Conservation (phyloP, 2,888 invertebrate species). For the Platerodrilus igneus region DNA sequence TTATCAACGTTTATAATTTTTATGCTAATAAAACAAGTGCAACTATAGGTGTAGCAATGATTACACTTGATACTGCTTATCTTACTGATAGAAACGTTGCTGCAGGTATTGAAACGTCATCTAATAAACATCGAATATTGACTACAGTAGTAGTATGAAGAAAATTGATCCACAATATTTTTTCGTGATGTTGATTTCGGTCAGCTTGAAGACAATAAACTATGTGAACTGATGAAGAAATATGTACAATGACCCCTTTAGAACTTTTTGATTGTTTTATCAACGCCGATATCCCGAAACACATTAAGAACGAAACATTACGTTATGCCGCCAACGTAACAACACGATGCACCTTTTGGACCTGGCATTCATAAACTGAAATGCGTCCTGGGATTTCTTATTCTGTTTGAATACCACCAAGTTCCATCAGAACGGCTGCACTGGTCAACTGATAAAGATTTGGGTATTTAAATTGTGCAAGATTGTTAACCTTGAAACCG, state of each 20-base stretch:
- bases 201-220: slow-evolving; percentile 5
- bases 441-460: slow-evolving; percentile 10
- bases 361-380: slow-evolving; percentile 7
- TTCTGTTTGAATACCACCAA: slow-evolving; percentile 9
- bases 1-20: slow-evolving; percentile 8
- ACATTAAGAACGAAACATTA: slow-evolving; percentile 6
- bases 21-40: slow-evolving; percentile 1
- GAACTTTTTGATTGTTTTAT: slow-evolving; percentile 8
- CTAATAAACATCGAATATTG: too few relatives aligned
- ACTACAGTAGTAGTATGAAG: too few relatives aligned
- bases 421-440: slow-evolving; percentile 6
- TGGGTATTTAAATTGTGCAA: slow-evolving; percentile 6
- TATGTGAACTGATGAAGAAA: background rate
- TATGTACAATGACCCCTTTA: slow-evolving; percentile 1
- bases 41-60: slow-evolving; percentile 1
- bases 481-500: slow-evolving; percentile 2
- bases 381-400: slow-evolving; percentile 5
- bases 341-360: background rate
- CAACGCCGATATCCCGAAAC: background rate
- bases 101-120: too few relatives aligned
- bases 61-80: slow-evolving; percentile 3
- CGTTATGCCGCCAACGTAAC: background rate
- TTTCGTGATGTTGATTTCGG: too few relatives aligned
- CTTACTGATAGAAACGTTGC: too few relatives aligned
- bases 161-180: background rate